Evolutionary conservation across 2,888 invertebrate genomes (phyloP), one percentile per base, ranked within the genome.

Genomic region (Leptopterna dolabrata): DNA sequence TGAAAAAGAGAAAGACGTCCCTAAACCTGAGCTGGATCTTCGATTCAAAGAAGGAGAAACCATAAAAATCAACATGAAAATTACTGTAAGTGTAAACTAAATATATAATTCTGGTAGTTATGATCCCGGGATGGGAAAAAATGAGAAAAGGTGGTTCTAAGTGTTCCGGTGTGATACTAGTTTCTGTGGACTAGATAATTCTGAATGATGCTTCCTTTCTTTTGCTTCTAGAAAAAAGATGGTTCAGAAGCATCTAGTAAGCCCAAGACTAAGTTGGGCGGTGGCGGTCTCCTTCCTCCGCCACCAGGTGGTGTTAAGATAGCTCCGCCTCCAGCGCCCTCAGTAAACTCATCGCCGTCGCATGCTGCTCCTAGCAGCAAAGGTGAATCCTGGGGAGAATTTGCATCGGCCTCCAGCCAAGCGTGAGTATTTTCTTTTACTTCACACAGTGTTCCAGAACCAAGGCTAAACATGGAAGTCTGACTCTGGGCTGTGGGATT

Each of bases 1-100:
- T 89, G 95, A 95, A 91, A 96, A 96, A 91, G 96, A 97, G 91
- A 92, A 93, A 83, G 91, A 91, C 84, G 95, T 94, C 87, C 95
- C 96, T 13, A 95, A 94, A 88, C 95, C 94, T 90, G 96, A 97
- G 90, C 93, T 99, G 70, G 99, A 99, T 93, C 94, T 99, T 86
- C 96, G 98, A 80, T 99, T 99, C 92, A 99, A 99, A 91, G 99
- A 99, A 91, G 99, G 99, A 27, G 98, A 99, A 93, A 99, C 99
- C 0, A 99, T 99, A 90, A 99, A 98, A 93, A 98, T 99, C 88
- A 99, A 99, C 91, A 97, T 99, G 96, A 97, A 97, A 93, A 97
- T 98, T 90, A 97, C 97, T 89, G 97, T 97, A 93, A 43, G 85
- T 86, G 51, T 71, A 3, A 16, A 71, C n/a, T n/a, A n/a, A n/a